Evolutionary conservation across 1,140 invertebrate species (phyloP), one percentile per base, ranked within the genome.

Genomic region (Dendroctonus valens): DNA sequence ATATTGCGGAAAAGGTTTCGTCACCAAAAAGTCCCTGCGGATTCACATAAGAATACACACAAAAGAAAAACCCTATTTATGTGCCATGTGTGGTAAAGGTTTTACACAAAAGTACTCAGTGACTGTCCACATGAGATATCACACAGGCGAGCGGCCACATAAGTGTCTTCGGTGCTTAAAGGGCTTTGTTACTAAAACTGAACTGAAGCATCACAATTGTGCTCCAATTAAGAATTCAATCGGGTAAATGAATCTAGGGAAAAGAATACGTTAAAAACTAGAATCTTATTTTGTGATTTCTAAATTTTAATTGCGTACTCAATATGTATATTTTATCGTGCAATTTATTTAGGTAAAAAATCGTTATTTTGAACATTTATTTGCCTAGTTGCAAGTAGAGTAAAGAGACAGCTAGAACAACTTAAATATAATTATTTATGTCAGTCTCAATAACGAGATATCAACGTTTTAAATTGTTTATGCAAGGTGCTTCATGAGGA

Each of bases 91-190:
- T 60, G 65, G 70, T 14, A 78, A 77, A 67, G 68, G 67, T 49
- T 79, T 75, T 59, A 68, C 70, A 3, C 68, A 69, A 26, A 86
- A 85, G 46, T 78, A 73, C 40, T 76, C 73, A 5, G 69, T 76
- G 52, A 78, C 69, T 9, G 71, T 74, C 3, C 77, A 76, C 65
- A 83, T 89, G 63, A 77, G 90, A 68, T 89, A 87, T 12, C 90
- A 92, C 70, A 91, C 89, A 0, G 86, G 86, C 0, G 86, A 88
- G 70, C 77, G 85, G 59, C 87, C 87, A 0, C 89, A 88, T 69
- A 79, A 84, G 54, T 86, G 89, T 69, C 83, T 85, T 59, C 54
- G 74, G 12, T 79, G 81, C 5, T 84, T 83, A 1, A 80, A 72
- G 57, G 53, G 63, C 26, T 76, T 75, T 51, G 69, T 69, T 39